Evolutionary conservation across 37 sponge, comb jelly and placozoan species (phyloP), one percentile per base, ranked within the genome.

Genomic region (Bolinopsis microptera): DNA sequence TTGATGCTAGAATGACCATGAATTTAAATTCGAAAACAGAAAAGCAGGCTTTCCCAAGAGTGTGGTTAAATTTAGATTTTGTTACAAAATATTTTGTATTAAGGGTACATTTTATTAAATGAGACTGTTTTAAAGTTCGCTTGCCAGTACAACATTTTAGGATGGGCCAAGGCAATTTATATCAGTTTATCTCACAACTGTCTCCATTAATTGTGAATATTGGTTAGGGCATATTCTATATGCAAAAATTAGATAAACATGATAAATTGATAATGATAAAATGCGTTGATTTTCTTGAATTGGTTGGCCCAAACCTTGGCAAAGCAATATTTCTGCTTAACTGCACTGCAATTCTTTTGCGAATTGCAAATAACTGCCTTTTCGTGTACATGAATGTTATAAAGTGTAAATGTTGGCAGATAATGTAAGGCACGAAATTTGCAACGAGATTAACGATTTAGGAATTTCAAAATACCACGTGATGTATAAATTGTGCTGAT

Each of bases 321-420:
- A n/a, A n/a, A n/a, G n/a, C n/a, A n/a, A n/a, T n/a, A n/a, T n/a
- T n/a, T n/a, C n/a, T n/a, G n/a, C n/a, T n/a, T n/a, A n/a, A n/a
- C n/a, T n/a, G n/a, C n/a, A n/a, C n/a, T n/a, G n/a, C n/a, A n/a
- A n/a, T n/a, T n/a, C n/a, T n/a, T n/a, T n/a, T n/a, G n/a, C n/a
- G n/a, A n/a, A n/a, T n/a, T n/a, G n/a, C n/a, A n/a, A n/a, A n/a
- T n/a, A n/a, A 48, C 61, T 18, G 61, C 61, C 61, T 35, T 77
- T 77, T 32, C 74, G 80, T 77, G 80, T 77, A 77, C 80, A 77
- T 77, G 80, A 35, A 77, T 77, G 80, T 77, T 32, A 77, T 77
- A 77, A 77, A 77, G 80, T 77, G 80, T 77, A 77, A 77, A 77
- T 77, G 80, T 77, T 16, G 5, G 37, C 80, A 77, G 33, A 34